phyloP scores from a whole-genome alignment of 2,797 vertebrate species.

The Chaetodon trifasciatus region DNA sequence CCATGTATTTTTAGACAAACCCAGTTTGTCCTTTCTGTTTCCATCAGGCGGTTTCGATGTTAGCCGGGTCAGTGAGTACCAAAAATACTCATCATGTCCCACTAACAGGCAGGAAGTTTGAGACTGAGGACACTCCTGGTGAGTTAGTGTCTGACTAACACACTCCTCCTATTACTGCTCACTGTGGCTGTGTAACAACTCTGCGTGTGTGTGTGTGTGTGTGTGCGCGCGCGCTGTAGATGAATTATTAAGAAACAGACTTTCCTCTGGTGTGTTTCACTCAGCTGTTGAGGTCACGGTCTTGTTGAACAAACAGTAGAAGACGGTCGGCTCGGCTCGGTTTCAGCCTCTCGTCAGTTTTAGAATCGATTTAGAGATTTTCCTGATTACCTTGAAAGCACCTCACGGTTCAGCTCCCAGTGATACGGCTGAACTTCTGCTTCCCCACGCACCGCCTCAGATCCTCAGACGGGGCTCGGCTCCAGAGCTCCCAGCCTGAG shows the following conservation, averaged over 20 bases:
- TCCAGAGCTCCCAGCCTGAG: too few relatives aligned
- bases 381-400: too few relatives aligned
- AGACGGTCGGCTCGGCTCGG: neutral
- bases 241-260: neutral
- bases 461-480: too few relatives aligned
- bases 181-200: neutral
- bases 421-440: too few relatives aligned
- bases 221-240: neutral
- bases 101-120: neutral
- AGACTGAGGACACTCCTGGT: neutral
- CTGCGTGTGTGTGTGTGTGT: too few relatives aligned
- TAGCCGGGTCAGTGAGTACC: constrained; percentile 2
- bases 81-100: constrained; percentile 10
- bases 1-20: constrained; percentile 55
- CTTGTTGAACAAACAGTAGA: constrained; percentile 4
- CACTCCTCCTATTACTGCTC: neutral
- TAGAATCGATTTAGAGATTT: too few relatives aligned
- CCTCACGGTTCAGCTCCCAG: too few relatives aligned
- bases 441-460: too few relatives aligned
- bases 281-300: neutral
- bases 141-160: neutral
- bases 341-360: too few relatives aligned
- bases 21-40: constrained; percentile 27
- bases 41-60: constrained; percentile 9
- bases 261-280: too few relatives aligned